Conservation (phyloP, 1,140 invertebrate genomes). For the Colletes gigas region DNA sequence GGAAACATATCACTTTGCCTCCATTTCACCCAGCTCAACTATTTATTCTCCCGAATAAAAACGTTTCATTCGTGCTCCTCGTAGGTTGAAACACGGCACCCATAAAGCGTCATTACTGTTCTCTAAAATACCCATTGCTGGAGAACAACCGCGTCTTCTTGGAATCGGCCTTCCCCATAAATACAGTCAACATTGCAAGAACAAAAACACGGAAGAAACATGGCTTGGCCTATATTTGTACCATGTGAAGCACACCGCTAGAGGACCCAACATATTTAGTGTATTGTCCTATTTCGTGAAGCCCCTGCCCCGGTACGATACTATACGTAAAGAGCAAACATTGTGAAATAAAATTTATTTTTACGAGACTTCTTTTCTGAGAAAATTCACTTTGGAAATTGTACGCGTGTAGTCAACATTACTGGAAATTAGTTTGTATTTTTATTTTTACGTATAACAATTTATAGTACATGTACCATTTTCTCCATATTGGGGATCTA, state of each 20-base stretch:
- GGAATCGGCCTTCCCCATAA: slow-evolving; percentile 46
- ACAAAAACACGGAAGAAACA: slow-evolving; percentile 58
- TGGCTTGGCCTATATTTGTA: slow-evolving; percentile 56
- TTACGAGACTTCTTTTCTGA: neutral
- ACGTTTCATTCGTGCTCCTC: slow-evolving; percentile 23
- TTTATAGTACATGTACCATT: too few species aligned
- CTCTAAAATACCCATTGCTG: slow-evolving; percentile 27
- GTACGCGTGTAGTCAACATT: too few species aligned
- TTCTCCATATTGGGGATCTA: too few species aligned
- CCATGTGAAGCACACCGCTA: slow-evolving; percentile 47
- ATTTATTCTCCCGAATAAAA: slow-evolving; percentile 8
- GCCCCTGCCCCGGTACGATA: slow-evolving; percentile 65
- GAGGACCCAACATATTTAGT: slow-evolving; percentile 70
- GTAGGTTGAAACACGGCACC: slow-evolving; percentile 17
- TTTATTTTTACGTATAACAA: too few species aligned
- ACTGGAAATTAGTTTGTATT: too few species aligned
- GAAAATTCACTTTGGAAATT: neutral
- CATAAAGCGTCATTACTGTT: slow-evolving; percentile 36
- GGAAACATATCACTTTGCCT: neutral
- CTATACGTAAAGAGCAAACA: slow-evolving; percentile 55
- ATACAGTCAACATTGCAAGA: slow-evolving; percentile 40
- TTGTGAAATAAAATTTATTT: neutral
- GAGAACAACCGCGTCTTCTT: slow-evolving; percentile 14
- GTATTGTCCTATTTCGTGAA: slow-evolving; percentile 72
- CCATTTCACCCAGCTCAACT: neutral